Percentiles rank a stretch among this genome's conserved stretches.
phyloP scores from a whole-genome alignment of 2,888 invertebrate genomes.

The Sarcophaga subvicina region DNA sequence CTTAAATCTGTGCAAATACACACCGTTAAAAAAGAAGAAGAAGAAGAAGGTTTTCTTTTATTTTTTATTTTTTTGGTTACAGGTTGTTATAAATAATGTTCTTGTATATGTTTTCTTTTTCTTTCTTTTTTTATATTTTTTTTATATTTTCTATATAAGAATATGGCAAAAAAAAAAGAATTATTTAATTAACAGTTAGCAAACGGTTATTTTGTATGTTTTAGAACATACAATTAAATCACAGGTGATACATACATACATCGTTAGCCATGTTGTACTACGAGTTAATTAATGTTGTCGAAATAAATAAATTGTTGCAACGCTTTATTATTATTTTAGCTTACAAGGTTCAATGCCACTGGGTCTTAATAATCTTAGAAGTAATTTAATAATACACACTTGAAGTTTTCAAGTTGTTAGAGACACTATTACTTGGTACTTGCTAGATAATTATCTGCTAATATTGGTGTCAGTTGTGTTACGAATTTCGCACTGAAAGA shows the following conservation, averaged over 20 bases:
- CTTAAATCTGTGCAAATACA: conserved; percentile 22
- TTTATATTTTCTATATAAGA: not conserved
- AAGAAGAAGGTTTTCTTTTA: not conserved
- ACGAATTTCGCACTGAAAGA: too few species aligned
- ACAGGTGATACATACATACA: conserved; percentile 18
- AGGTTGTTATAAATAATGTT: conserved; percentile 28
- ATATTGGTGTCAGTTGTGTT: too few species aligned
- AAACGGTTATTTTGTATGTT: conserved; percentile 19
- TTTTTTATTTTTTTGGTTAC: not conserved
- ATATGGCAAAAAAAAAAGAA: not conserved
- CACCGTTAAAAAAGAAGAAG: not conserved
- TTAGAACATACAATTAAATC: not conserved
- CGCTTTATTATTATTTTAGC: not conserved
- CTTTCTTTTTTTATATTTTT: not conserved
- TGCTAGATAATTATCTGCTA: too few species aligned
- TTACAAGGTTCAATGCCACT: too few species aligned
- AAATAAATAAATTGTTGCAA: not conserved
- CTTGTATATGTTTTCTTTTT: not conserved
- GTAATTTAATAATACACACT: too few species aligned
- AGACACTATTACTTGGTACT: too few species aligned
- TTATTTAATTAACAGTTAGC: conserved; percentile 42
- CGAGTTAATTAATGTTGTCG: conserved; percentile 1
- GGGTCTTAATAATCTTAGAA: too few species aligned
- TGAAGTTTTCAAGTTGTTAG: too few species aligned
- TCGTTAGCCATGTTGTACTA: not conserved